Conservation (phyloP, 2,888 invertebrate genomes). For the Lithophane semibrunnea region DNA sequence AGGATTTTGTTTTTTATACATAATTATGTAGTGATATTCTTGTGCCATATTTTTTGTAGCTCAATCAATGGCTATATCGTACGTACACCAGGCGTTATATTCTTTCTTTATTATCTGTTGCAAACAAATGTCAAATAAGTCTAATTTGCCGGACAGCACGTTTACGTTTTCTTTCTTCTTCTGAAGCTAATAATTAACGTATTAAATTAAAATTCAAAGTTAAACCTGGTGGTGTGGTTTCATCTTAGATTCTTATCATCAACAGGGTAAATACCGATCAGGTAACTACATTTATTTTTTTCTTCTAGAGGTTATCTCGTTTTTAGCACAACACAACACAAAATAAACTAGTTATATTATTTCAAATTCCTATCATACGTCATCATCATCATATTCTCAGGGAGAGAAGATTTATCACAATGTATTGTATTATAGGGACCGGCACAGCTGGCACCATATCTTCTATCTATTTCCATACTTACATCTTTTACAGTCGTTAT, state of each 20-base stretch:
- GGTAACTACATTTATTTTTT: conserved; percentile 30
- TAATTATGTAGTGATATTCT: too few species aligned
- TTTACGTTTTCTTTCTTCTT: conserved; percentile 29
- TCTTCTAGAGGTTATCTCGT: conserved; percentile 39
- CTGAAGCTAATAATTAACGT: not conserved
- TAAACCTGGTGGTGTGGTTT: conserved; percentile 6
- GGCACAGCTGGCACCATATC: not conserved
- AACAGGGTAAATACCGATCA: conserved; percentile 16
- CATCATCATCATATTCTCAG: not conserved
- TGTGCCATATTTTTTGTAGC: too few species aligned
- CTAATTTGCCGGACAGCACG: conserved; percentile 50
- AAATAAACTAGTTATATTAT: not conserved
- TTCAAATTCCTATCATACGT: not conserved
- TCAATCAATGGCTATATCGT: too few species aligned
- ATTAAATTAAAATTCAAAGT: not conserved
- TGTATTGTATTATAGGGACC: not conserved
- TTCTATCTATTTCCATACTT: not conserved
- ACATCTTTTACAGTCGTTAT: not conserved
- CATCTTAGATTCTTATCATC: not conserved
- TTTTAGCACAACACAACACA: conserved; percentile 22
- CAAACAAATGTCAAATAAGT: conserved; percentile 13
- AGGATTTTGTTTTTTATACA: too few species aligned
- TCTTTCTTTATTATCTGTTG: conserved; percentile 28
- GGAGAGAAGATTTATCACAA: not conserved
- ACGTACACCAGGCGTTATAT: not conserved